Evolutionary conservation across 2,113 vertebrate species (phyloP), one percentile per base, ranked within the genome.

Genomic region (Pelvicachromis taeniatus): DNA sequence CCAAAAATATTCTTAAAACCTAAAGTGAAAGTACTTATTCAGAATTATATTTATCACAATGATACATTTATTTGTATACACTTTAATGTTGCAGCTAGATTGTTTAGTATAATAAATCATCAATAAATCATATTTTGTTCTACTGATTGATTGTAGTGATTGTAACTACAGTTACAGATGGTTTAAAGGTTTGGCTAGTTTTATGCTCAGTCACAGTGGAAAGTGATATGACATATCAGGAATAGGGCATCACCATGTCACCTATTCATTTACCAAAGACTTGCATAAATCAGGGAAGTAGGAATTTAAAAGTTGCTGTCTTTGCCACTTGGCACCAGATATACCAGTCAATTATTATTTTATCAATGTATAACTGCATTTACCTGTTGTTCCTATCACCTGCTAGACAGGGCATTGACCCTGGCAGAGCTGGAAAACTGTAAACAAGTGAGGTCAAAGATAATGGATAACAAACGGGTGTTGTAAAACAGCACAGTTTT

Each of bases 401-500:
- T 56, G 54, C 54, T 56, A 56, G 21, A 26, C 54, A 56, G 54
- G 54, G 21, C 21, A 56, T 26, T 0, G 1, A 56, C 26, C 54
- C 54, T 26, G 6, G 12, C 54, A 55, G 3, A 56, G 21, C 14
- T 56, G 54, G 54, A 56, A 56, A 56, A 55, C 54, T 55, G 11
- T 55, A 55, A 55, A 55, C 54, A 55, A 55, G 54, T 26, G 54
- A 55, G 2, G 3, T 14, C 26, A 26, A 14, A 55, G 21, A 55
- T 55, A 13, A 26, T 13, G 21, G 54, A 55, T 55, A 54, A 54
- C 53, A 54, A 23, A 55, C 53, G 6, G 23, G 53, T 55, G 53
- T 0, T 55, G 23, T 16, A 17, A 59, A 31, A 59, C 4, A 19
- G 56, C 9, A 8, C 0, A 33, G 29, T 19, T 33, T 33, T 10